Evolutionary conservation across 2,113 vertebrate species (phyloP).

Genomic region (Chloroceryle aenea): DNA sequence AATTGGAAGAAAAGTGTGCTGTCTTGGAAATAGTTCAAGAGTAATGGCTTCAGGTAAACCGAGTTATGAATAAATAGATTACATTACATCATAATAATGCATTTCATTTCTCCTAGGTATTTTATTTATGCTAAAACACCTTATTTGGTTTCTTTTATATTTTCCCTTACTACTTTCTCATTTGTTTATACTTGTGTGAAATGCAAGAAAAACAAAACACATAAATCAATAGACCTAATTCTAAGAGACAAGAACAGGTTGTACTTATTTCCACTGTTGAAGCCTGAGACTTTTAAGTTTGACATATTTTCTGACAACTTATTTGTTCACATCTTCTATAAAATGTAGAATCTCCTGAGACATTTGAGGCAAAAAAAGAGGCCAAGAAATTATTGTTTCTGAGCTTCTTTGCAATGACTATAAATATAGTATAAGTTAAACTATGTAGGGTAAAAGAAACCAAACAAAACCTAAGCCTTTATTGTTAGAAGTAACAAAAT

Average conservation of each 20-base stretch:
- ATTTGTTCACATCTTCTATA: conserved; percentile 25
- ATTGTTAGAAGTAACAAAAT: background rate
- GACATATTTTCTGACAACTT: conserved; percentile 16
- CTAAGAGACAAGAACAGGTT: background rate
- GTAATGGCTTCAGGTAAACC: background rate
- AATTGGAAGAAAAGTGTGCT: background rate
- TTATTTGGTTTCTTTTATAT: background rate
- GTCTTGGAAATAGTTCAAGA: background rate
- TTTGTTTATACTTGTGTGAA: background rate
- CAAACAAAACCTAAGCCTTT: background rate
- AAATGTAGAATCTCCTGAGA: background rate
- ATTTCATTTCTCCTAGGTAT: background rate
- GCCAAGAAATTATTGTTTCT: background rate
- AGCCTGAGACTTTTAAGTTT: conserved; percentile 16
- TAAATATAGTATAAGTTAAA: background rate
- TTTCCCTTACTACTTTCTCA: background rate
- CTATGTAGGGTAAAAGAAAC: background rate
- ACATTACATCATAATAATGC: background rate
- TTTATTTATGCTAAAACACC: background rate
- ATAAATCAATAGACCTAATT: conserved; percentile 38
- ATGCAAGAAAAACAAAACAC: background rate
- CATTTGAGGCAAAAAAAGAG: background rate
- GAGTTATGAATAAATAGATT: background rate
- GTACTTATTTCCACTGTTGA: background rate
- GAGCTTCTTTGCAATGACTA: background rate